These are phyloP conservation scores for Phrynocephalus guinanensis DNA, from an alignment of 2,797 vertebrate species.

Conservation along the genomic window DNA sequence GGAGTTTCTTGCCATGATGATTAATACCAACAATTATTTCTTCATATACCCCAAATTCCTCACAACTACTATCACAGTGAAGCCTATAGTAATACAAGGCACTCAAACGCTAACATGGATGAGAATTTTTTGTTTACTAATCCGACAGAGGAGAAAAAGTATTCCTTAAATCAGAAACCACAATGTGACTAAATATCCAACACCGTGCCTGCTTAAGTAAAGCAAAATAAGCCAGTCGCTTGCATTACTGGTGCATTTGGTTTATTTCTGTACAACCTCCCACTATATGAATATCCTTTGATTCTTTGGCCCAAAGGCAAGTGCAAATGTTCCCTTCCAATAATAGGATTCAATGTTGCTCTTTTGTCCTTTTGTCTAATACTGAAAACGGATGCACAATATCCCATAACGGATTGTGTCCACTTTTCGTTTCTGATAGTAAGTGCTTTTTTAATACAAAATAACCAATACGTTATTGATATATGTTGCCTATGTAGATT, in stretches of 20 bases:
- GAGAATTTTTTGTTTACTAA: background rate
- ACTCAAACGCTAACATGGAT: too few species aligned
- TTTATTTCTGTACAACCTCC: conserved; percentile 14
- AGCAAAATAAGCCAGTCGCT: conserved; percentile 22
- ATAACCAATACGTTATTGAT: background rate
- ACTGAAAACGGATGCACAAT: background rate
- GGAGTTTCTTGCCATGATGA: too few species aligned
- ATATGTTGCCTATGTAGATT: background rate
- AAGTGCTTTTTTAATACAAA: conserved; percentile 22
- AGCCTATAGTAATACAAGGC: too few species aligned
- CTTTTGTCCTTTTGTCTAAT: rapidly evolving
- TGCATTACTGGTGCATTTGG: conserved; percentile 29
- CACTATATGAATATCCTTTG: conserved; percentile 24
- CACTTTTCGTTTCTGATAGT: conserved; percentile 4
- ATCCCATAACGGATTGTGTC: conserved; percentile 39
- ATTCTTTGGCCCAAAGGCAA: conserved; percentile 41
- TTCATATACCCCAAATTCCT: too few species aligned
- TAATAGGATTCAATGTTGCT: conserved; percentile 22
- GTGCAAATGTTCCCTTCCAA: conserved; percentile 28
- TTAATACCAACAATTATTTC: too few species aligned
- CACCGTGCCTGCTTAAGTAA: conserved; percentile 17
- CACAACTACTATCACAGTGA: too few species aligned
- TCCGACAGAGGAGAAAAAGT: conserved; percentile 25
- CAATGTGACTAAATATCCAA: conserved; percentile 18
- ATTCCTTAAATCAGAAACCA: conserved; percentile 30